A percentile compares a stretch with the other conserved stretches of the same genome.
These are phyloP conservation scores for Helogale parvula DNA, from an alignment of 2,113 vertebrate genomes.

Conservation along the genomic window DNA sequence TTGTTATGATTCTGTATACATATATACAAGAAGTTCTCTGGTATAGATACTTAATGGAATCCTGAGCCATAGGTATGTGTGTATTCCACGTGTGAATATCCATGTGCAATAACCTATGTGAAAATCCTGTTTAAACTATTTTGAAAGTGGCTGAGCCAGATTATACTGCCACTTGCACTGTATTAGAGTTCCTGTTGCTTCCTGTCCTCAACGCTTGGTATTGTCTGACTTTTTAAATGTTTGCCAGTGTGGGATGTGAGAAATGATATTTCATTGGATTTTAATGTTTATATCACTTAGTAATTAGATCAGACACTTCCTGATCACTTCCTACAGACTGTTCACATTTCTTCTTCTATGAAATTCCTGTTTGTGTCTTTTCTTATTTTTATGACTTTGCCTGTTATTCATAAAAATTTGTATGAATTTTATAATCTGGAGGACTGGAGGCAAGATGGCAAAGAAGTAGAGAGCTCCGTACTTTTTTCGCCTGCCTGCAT, in stretches of 20 bases:
- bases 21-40: background rate
- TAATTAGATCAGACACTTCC: background rate
- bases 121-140: background rate
- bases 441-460: no score
- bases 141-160: background rate
- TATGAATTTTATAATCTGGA: background rate
- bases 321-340: background rate
- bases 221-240: background rate
- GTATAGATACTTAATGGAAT: background rate
- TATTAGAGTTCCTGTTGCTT: no score
- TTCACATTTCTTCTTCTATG: background rate
- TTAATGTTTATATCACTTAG: background rate
- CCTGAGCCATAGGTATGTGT: background rate
- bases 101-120: fast-evolving
- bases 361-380: background rate
- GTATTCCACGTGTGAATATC: background rate
- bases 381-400: background rate
- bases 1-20: background rate
- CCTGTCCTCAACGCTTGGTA: background rate
- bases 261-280: background rate
- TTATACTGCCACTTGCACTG: background rate
- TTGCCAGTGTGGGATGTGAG: background rate
- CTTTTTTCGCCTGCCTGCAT: no score
- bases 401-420: background rate
- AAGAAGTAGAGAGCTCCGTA: no score